These are phyloP conservation scores for Dryas iulia DNA, from an alignment of 1,140 invertebrate species.

Conservation along the genomic window DNA sequence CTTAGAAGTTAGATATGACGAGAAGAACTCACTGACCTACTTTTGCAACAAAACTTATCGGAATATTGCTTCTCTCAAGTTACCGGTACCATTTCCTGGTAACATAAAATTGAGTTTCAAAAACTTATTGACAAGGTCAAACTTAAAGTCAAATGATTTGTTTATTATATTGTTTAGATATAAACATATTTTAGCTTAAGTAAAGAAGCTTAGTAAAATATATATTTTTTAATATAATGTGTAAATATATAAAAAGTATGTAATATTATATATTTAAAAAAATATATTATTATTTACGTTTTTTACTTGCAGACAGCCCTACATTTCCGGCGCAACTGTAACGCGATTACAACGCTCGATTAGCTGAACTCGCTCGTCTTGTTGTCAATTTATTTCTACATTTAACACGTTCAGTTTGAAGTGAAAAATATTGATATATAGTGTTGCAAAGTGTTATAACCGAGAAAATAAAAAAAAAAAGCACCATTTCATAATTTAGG, in stretches of 20 bases:
- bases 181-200: too few relatives aligned
- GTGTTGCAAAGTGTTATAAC: not conserved
- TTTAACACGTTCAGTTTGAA: not conserved
- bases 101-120: not conserved
- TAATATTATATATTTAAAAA: too few relatives aligned
- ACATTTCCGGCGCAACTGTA: conserved; percentile 15
- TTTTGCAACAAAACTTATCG: not conserved
- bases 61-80: not conserved
- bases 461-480: not conserved
- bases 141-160: too few relatives aligned
- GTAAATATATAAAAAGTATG: too few relatives aligned
- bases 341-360: conserved; percentile 31
- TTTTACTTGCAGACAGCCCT: conserved; percentile 15
- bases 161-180: too few relatives aligned
- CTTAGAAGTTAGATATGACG: not conserved
- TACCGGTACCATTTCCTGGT: not conserved
- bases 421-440: not conserved
- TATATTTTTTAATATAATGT: too few relatives aligned
- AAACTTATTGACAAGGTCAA: too few relatives aligned
- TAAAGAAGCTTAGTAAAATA: too few relatives aligned
- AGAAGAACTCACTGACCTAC: not conserved
- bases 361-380: conserved; percentile 24
- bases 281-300: too few relatives aligned
- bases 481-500: not conserved
- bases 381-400: conserved; percentile 14